These are phyloP conservation scores for Dendrolimus houi DNA, from an alignment of 2,888 invertebrate species.

Conservation along the genomic window DNA sequence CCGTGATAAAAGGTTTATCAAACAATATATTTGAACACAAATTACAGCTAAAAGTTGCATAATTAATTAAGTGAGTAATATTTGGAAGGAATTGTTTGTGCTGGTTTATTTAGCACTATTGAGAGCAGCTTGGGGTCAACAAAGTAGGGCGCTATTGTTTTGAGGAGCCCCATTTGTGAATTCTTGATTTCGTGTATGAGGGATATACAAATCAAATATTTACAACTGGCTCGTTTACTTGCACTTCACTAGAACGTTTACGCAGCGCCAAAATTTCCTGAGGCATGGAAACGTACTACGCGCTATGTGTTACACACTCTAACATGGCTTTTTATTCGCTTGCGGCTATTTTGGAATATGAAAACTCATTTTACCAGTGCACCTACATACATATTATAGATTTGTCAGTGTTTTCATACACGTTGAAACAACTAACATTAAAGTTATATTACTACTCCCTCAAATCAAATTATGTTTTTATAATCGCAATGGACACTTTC, in stretches of 20 bases:
- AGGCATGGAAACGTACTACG: too few species aligned
- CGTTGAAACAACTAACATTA: neutral
- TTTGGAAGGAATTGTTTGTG: slow-evolving; percentile 8
- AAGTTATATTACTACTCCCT: neutral
- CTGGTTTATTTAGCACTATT: neutral
- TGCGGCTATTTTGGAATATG: too few species aligned
- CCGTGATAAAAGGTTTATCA: slow-evolving; percentile 46
- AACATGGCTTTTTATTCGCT: too few species aligned
- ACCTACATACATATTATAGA: neutral
- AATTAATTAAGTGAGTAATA: slow-evolving; percentile 26
- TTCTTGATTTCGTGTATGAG: neutral
- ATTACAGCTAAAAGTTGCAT: slow-evolving; percentile 29
- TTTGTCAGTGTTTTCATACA: neutral
- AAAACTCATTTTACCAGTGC: too few species aligned
- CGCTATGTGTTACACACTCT: too few species aligned
- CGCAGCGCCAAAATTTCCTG: neutral
- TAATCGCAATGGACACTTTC: too few species aligned
- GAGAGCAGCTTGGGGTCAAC: slow-evolving; percentile 13
- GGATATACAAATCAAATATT: neutral
- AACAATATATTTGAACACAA: slow-evolving; percentile 34
- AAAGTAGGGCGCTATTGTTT: slow-evolving; percentile 19
- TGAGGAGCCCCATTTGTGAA: slow-evolving; percentile 5
- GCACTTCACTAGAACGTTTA: neutral
- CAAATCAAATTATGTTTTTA: too few species aligned
- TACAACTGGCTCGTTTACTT: neutral